Evolutionary conservation across 2,888 invertebrate genomes (phyloP).

Genomic region (Scaptomyza reducta): DNA sequence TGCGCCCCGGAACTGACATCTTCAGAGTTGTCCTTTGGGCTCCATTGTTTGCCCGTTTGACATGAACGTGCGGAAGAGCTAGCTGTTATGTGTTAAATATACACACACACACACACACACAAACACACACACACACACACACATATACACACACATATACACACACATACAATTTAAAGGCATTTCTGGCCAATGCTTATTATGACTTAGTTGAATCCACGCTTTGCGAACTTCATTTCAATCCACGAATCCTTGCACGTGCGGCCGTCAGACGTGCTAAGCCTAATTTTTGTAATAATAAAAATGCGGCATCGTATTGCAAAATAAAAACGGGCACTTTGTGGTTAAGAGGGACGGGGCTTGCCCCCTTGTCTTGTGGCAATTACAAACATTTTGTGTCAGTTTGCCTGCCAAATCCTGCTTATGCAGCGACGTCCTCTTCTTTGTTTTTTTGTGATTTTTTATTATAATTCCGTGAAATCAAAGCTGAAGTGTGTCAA

Average conservation of each 20-base stretch:
- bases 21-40: conserved; percentile 15
- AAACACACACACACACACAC: background rate
- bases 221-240: conserved; percentile 47
- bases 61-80: conserved; percentile 81
- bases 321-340: conserved; percentile 45
- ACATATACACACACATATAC: conserved; percentile 1
- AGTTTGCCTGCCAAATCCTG: conserved; percentile 73
- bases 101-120: background rate
- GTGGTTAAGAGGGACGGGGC: conserved; percentile 43
- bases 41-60: conserved; percentile 67
- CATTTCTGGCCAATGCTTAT: conserved; percentile 4
- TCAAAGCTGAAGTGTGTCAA: conserved; percentile 75
- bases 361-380: conserved; percentile 44
- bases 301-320: conserved; percentile 65
- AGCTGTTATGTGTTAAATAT: conserved; percentile 53
- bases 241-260: conserved; percentile 57
- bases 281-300: conserved; percentile 79
- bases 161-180: conserved; percentile 34
- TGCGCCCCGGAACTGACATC: conserved; percentile 60
- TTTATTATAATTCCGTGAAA: conserved; percentile 69
- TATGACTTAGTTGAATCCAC: background rate
- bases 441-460: conserved; percentile 34
- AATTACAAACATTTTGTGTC: conserved; percentile 80
- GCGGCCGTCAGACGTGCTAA: conserved; percentile 65
- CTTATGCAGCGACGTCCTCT: conserved; percentile 40